Conservation (phyloP, 2,888 invertebrate genomes). For the Sarcophaga variegata region DNA sequence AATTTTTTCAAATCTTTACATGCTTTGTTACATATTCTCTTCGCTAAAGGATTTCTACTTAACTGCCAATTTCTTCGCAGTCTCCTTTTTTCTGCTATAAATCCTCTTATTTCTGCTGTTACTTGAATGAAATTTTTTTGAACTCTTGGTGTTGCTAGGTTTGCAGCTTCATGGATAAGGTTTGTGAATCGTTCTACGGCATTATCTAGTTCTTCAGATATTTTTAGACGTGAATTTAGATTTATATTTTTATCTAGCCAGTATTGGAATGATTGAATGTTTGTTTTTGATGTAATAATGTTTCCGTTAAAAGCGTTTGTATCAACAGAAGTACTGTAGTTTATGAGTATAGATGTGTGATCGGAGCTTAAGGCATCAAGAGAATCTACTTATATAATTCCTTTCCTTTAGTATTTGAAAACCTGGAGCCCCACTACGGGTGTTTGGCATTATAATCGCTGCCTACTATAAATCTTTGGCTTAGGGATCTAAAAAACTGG, state of each 20-base stretch:
- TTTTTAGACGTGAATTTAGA: not conserved
- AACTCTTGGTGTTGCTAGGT: not conserved
- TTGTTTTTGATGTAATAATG: not conserved
- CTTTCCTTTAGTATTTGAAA: slow-evolving; percentile 48
- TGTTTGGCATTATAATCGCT: no score
- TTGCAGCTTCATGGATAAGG: slow-evolving; percentile 12
- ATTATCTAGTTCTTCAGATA: slow-evolving; percentile 3
- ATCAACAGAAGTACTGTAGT: not conserved
- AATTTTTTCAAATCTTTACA: no score
- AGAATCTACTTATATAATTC: no score
- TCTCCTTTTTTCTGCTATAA: not conserved
- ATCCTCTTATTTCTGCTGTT: slow-evolving; percentile 5
- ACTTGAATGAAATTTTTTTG: not conserved
- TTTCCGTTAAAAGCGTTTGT: not conserved
- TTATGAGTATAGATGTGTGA: slow-evolving; percentile 54
- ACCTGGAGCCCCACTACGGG: slow-evolving; percentile 37
- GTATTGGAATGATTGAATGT: slow-evolving; percentile 10
- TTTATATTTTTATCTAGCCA: slow-evolving; percentile 18
- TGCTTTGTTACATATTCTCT: no score
- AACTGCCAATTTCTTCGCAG: no score
- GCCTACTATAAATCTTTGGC: slow-evolving; percentile 40
- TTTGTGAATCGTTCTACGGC: slow-evolving; percentile 13
- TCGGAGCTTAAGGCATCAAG: not conserved
- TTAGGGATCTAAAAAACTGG: slow-evolving; percentile 25
- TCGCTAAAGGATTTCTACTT: no score